Conservation (phyloP, 2,797 vertebrate species). For the Leptoclinus maculatus region DNA sequence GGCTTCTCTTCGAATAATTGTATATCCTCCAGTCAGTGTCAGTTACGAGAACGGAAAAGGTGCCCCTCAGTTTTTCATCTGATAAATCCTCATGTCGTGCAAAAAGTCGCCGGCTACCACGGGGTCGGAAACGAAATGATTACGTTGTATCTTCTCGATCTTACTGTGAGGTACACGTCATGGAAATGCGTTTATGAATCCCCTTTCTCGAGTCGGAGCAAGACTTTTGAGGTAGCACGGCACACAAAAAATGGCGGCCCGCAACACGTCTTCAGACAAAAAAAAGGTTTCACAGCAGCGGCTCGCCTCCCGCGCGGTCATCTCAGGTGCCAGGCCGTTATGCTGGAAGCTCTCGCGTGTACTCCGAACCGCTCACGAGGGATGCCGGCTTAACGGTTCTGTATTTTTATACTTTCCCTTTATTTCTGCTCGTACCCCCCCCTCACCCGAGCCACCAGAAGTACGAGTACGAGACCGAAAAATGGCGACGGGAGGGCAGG, state of each 20-base stretch:
- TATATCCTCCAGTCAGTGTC: constrained; percentile 71
- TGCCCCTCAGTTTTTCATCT: constrained; percentile 62
- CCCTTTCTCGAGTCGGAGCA: constrained; percentile 66
- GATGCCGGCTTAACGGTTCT: not conserved
- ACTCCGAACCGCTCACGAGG: constrained; percentile 1
- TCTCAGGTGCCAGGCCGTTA: constrained; percentile 30
- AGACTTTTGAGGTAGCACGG: constrained; percentile 76
- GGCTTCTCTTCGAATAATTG: constrained; percentile 62
- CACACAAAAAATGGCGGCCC: constrained; percentile 84
- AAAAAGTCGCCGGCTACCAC: constrained; percentile 14
- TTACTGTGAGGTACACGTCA: constrained; percentile 51
- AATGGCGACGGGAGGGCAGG: constrained; percentile 88
- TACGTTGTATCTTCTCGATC: constrained; percentile 31
- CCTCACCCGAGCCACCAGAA: constrained; percentile 59
- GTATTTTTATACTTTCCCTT: constrained; percentile 51
- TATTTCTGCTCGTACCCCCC: constrained; percentile 59
- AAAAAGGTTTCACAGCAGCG: constrained; percentile 59
- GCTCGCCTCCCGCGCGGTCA: constrained; percentile 57
- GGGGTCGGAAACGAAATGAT: constrained; percentile 23
- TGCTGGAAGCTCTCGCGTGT: constrained; percentile 2
- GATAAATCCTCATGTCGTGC: constrained; percentile 67
- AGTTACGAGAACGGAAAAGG: constrained; percentile 67
- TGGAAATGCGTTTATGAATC: constrained; percentile 57
- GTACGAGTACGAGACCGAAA: constrained; percentile 74
- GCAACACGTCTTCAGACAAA: constrained; percentile 86